These are phyloP conservation scores for Opisthocomus hoazin DNA, from an alignment of 2,113 vertebrate genomes.

Conservation along the genomic window DNA sequence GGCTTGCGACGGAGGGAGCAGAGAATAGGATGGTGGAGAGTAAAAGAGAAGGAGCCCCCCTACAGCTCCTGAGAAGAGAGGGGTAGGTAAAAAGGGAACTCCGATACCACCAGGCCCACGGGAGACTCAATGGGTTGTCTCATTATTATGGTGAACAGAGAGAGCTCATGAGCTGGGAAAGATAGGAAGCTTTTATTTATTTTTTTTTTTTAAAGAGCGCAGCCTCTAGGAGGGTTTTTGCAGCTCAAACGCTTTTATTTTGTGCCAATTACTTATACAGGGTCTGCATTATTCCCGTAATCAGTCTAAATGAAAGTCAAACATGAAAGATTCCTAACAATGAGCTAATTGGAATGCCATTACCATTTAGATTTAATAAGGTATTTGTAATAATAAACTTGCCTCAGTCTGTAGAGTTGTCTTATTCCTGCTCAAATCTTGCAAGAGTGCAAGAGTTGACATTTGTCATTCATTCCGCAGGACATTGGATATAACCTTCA, in stretches of 20 bases:
- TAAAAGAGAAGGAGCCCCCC: constrained; percentile 54
- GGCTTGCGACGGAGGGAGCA: background rate
- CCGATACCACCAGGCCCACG: constrained; percentile 50
- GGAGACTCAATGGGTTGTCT: constrained; percentile 67
- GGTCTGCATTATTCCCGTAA: constrained; percentile 65
- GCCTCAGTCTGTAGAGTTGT: constrained; percentile 50
- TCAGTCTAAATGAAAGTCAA: constrained; percentile 70
- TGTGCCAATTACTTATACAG: constrained; percentile 68
- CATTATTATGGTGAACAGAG: constrained; percentile 64
- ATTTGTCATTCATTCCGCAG: constrained; percentile 45
- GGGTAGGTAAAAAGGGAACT: constrained; percentile 52
- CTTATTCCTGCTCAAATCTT: constrained; percentile 55
- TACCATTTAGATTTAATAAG: constrained; percentile 68
- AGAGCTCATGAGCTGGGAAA: constrained; percentile 63
- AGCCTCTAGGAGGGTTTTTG: constrained; percentile 65
- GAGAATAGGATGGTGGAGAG: constrained; percentile 50
- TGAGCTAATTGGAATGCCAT: constrained; percentile 69
- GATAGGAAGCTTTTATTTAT: constrained; percentile 70
- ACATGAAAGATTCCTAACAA: constrained; percentile 70
- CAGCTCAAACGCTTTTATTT: constrained; percentile 64
- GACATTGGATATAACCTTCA: constrained; percentile 43
- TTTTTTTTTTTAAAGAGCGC: constrained; percentile 21
- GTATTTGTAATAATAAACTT: constrained; percentile 68
- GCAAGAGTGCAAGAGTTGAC: constrained; percentile 32
- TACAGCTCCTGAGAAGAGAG: constrained; percentile 59